phyloP scores from a whole-genome alignment of 1,140 invertebrate species.

The Papilio xuthus region DNA sequence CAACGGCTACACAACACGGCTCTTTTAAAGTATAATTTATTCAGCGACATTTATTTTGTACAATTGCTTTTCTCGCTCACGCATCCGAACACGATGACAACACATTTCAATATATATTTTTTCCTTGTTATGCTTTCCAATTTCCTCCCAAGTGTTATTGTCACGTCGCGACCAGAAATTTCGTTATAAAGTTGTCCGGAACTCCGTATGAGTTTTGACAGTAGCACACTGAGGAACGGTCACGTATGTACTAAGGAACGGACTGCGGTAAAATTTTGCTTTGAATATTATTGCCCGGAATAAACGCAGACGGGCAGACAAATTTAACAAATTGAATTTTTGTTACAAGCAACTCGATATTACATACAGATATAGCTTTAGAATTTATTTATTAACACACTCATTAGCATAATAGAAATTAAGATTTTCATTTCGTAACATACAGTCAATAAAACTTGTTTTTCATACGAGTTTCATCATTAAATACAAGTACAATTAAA shows the following conservation, averaged over 20 bases:
- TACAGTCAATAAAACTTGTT: neutral
- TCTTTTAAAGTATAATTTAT: conserved; percentile 37
- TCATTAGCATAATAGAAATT: neutral
- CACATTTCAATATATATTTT: conserved; percentile 41
- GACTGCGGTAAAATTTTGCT: conserved; percentile 30
- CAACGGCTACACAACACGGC: conserved; percentile 24
- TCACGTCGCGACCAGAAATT: conserved; percentile 43
- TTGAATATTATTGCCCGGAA: neutral
- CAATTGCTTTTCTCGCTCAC: conserved; percentile 36
- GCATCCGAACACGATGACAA: conserved; percentile 24
- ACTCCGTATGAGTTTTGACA: conserved; percentile 41
- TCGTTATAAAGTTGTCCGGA: conserved; percentile 50
- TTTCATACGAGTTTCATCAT: neutral
- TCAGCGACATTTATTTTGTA: conserved; percentile 33
- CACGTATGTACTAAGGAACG: conserved; percentile 26
- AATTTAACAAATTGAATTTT: too few species aligned
- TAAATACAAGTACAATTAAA: conserved; percentile 1
- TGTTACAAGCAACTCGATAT: too few species aligned
- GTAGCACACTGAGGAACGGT: conserved; percentile 33
- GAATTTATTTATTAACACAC: neutral
- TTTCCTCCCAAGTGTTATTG: conserved; percentile 46
- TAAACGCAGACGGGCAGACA: too few species aligned
- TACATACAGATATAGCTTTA: too few species aligned
- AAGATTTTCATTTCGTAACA: neutral
- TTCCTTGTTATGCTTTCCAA: conserved; percentile 51